Evolutionary conservation across 2,797 vertebrate species (phyloP).

Genomic region (Microctenopoma stevenorrisi): DNA sequence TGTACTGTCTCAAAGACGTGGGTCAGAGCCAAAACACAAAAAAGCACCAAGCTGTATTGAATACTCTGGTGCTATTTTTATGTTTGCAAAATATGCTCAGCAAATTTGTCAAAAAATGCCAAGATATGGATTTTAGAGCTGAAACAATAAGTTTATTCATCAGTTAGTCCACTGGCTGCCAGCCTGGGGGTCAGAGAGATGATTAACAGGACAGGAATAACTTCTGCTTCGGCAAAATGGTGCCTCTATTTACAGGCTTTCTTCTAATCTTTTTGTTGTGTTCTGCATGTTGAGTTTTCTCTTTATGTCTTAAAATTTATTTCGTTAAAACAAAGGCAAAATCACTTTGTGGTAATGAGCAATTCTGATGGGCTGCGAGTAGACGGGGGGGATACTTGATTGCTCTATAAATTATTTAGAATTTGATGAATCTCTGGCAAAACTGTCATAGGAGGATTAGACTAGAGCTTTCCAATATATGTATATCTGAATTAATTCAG

Average conservation of each 20-base stretch:
- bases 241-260: not conserved
- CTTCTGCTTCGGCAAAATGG: not conserved
- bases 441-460: too few species aligned
- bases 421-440: too few species aligned
- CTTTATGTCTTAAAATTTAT: not conserved
- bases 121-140: not conserved
- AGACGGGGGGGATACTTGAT: too few species aligned
- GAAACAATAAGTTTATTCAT: too few species aligned
- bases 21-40: conserved; percentile 20
- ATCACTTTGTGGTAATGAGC: not conserved
- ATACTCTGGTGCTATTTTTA: not conserved
- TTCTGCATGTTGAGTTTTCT: not conserved
- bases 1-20: conserved; percentile 56
- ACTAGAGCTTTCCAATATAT: too few species aligned
- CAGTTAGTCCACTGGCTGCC: too few species aligned
- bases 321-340: not conserved
- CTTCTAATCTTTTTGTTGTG: not conserved
- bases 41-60: not conserved
- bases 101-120: not conserved
- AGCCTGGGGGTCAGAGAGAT: not conserved
- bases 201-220: not conserved
- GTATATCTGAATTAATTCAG: too few species aligned
- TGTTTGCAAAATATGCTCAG: not conserved
- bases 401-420: too few species aligned
- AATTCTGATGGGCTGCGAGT: too few species aligned